Conservation (phyloP, 2,797 vertebrate genomes). For the Vultur gryphus region DNA sequence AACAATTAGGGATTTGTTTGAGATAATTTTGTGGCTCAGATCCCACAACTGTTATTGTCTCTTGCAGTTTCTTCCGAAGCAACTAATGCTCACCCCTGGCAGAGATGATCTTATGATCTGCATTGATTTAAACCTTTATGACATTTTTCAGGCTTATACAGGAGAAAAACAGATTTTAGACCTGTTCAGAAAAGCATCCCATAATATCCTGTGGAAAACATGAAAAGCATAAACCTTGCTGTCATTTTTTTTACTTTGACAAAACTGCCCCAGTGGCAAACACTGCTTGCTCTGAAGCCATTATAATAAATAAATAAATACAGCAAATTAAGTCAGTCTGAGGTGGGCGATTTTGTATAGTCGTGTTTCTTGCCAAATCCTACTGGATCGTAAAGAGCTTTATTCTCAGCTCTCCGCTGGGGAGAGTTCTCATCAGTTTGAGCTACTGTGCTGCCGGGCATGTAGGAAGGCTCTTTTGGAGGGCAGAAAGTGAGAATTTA, state of each 20-base stretch:
- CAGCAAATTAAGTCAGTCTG: neutral
- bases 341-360: neutral
- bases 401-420: neutral
- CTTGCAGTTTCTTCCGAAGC: neutral
- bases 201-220: neutral
- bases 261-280: neutral
- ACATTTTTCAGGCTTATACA: neutral
- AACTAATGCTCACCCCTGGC: neutral
- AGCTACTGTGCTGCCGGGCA: neutral
- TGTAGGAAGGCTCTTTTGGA: neutral
- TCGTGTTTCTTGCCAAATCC: neutral
- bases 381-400: neutral
- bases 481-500: neutral
- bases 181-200: neutral
- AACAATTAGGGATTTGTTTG: neutral
- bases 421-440: neutral
- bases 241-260: neutral
- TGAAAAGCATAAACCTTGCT: neutral
- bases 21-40: slow-evolving; percentile 9
- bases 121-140: neutral
- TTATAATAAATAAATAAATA: neutral
- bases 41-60: neutral
- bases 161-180: neutral
- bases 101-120: neutral
- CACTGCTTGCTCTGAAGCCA: neutral